Evolutionary conservation across 2,888 invertebrate genomes (phyloP).

Genomic region (Drosophila villosipedis): DNA sequence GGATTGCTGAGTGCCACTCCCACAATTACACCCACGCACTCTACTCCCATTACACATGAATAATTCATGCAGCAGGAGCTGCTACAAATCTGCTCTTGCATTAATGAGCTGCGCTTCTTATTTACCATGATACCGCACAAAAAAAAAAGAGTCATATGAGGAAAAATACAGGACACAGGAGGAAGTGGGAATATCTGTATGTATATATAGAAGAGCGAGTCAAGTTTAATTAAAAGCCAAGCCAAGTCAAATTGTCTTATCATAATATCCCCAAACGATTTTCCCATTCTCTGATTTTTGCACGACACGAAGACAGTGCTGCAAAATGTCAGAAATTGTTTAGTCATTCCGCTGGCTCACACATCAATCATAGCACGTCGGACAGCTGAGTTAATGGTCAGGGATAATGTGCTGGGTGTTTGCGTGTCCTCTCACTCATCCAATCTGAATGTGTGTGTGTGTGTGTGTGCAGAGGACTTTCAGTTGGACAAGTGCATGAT

Average conservation of each 20-base stretch:
- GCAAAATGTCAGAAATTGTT: constrained; percentile 62
- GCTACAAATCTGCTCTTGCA: constrained; percentile 62
- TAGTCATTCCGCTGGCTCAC: constrained; percentile 61
- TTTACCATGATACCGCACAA: constrained; percentile 77
- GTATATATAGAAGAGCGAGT: constrained; percentile 26
- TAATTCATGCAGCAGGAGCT: constrained; percentile 65
- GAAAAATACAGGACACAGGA: neutral
- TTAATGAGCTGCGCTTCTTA: constrained; percentile 78
- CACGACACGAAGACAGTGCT: constrained; percentile 36
- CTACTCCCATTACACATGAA: constrained; percentile 57
- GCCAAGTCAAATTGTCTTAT: constrained; percentile 77
- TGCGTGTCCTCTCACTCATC: constrained; percentile 60
- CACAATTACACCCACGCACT: constrained; percentile 43
- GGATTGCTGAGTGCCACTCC: constrained; percentile 47
- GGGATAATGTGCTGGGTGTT: constrained; percentile 73
- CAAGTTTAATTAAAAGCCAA: constrained; percentile 74
- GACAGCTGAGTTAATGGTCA: constrained; percentile 71
- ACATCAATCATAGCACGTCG: constrained; percentile 71
- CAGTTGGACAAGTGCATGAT: constrained; percentile 78
- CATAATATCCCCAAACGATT: constrained; percentile 67
- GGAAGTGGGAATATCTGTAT: constrained; percentile 23
- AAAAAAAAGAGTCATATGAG: constrained; percentile 20
- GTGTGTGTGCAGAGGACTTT: constrained; percentile 38
- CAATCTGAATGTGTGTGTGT: constrained; percentile 2
- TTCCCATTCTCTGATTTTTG: constrained; percentile 62